These are phyloP conservation scores for Poecilia gillii DNA, from an alignment of 2,797 vertebrate species.

Conservation along the genomic window DNA sequence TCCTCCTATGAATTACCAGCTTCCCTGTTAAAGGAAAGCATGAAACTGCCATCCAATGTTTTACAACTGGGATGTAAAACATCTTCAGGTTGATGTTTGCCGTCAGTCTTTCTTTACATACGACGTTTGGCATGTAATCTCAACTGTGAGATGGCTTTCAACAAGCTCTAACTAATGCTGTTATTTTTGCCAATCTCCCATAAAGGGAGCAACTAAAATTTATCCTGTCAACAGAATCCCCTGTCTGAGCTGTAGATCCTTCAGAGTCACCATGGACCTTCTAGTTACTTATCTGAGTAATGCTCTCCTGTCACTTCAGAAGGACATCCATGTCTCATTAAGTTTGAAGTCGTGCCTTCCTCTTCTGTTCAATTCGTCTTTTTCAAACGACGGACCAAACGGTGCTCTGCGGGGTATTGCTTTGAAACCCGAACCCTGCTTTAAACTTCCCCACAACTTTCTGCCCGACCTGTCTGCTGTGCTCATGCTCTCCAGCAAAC, in stretches of 20 bases:
- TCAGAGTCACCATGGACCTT: not conserved
- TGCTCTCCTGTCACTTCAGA: not conserved
- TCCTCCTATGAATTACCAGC: not conserved
- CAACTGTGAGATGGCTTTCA: not conserved
- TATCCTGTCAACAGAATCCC: not conserved
- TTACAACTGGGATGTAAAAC: not conserved
- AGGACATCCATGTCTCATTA: not conserved
- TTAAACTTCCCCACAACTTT: not conserved
- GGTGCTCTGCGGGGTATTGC: not conserved
- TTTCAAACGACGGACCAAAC: not conserved
- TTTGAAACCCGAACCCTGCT: not conserved
- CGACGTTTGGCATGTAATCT: not conserved
- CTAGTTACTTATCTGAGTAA: not conserved
- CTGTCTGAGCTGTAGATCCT: not conserved
- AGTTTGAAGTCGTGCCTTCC: not conserved
- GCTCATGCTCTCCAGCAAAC: not conserved
- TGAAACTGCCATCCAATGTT: not conserved
- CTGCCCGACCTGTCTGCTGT: not conserved
- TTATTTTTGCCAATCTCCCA: not conserved
- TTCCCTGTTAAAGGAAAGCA: not conserved
- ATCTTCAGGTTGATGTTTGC: not conserved
- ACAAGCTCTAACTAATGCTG: not conserved
- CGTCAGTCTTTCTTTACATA: not conserved
- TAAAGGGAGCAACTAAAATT: not conserved
- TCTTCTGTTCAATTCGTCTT: not conserved